Evolutionary conservation across 2,113 vertebrate species (phyloP).

Genomic region (Oenanthe oenanthe): DNA sequence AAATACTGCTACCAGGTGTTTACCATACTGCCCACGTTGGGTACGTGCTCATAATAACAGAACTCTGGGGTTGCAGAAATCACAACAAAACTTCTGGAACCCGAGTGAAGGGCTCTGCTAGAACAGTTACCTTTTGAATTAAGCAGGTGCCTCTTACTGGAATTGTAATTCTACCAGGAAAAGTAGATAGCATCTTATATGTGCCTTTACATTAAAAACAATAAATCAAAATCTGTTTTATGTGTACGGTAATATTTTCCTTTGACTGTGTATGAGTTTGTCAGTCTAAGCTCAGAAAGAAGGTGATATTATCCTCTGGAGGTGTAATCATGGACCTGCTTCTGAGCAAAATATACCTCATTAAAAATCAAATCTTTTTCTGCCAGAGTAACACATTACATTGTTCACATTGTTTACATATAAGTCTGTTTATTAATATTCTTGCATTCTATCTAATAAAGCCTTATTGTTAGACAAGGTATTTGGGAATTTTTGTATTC

Average conservation of each 20-base stretch:
- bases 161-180: not conserved
- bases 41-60: not conserved
- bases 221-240: not conserved
- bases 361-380: slow-evolving; percentile 12
- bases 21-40: not conserved
- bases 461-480: slow-evolving; percentile 16
- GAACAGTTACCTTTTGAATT: not conserved
- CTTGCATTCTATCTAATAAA: slow-evolving; percentile 38
- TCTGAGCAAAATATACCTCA: slow-evolving; percentile 57
- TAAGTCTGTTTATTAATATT: not conserved
- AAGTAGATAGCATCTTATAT: not conserved
- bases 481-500: slow-evolving; percentile 9
- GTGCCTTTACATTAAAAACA: not conserved
- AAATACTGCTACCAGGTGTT: not conserved
- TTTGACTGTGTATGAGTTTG: not conserved
- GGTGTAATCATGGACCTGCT: not conserved
- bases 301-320: not conserved
- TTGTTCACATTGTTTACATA: not conserved
- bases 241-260: not conserved
- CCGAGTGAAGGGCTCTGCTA: not conserved
- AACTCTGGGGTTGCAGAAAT: not conserved
- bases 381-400: not conserved
- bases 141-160: not conserved
- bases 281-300: slow-evolving; percentile 8
- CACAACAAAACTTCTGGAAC: not conserved